phyloP scores from a whole-genome alignment of 1,140 invertebrate species.

The Drosophila bocki region DNA sequence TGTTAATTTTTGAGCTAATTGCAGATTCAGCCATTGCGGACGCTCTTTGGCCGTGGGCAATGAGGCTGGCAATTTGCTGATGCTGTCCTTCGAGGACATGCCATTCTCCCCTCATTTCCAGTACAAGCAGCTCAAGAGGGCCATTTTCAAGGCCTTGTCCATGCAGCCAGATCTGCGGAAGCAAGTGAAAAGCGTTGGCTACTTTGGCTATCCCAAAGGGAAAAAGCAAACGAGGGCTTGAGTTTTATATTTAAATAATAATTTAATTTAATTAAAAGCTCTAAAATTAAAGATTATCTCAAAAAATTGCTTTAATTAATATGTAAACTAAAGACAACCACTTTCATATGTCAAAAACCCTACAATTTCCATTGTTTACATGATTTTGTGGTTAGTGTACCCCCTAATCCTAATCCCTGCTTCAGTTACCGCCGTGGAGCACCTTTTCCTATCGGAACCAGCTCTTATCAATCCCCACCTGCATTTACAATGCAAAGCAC shows the following conservation, averaged over 20 bases:
- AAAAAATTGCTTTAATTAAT: background rate
- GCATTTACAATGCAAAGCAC: slow-evolving; percentile 44
- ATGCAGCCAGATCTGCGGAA: slow-evolving; percentile 87
- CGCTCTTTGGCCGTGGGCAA: slow-evolving; percentile 89
- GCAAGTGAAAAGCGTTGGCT: slow-evolving; percentile 87
- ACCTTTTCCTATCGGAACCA: slow-evolving; percentile 34
- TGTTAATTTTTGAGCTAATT: background rate
- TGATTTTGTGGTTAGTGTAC: slow-evolving; percentile 1
- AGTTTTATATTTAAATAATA: background rate
- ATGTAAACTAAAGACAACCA: background rate
- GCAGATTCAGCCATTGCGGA: slow-evolving; percentile 88
- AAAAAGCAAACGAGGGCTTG: slow-evolving; percentile 31
- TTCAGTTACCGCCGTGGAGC: slow-evolving; percentile 11
- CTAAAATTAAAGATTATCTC: background rate
- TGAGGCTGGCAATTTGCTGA: slow-evolving; percentile 87
- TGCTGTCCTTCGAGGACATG: slow-evolving; percentile 89
- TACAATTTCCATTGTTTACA: background rate
- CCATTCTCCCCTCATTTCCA: slow-evolving; percentile 89
- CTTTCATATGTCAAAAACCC: background rate
- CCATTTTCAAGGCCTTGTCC: slow-evolving; percentile 87
- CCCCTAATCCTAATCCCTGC: background rate
- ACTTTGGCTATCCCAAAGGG: slow-evolving; percentile 74
- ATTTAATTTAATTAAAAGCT: background rate
- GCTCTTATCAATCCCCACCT: slow-evolving; percentile 37
- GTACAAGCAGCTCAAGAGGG: slow-evolving; percentile 86